Conservation (phyloP, 2,113 vertebrate genomes). For the Eira barbara region DNA sequence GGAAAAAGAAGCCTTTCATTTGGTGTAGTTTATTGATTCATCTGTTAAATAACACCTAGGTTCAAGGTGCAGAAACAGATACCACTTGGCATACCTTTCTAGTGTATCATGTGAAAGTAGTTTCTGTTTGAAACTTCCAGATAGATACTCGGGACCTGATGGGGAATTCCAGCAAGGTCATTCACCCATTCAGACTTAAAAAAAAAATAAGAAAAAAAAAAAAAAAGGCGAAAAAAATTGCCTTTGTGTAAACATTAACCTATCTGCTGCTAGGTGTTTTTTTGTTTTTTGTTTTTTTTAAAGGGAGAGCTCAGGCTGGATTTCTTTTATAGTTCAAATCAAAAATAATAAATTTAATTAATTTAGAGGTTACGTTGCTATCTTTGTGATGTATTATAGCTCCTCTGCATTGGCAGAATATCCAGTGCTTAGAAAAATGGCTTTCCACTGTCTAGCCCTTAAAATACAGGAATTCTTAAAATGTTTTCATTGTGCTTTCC, state of each 20-base stretch:
- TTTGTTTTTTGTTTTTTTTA: neutral
- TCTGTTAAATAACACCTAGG: neutral
- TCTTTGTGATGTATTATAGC: neutral
- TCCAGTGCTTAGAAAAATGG: neutral
- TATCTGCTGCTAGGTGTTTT: neutral
- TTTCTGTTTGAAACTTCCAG: conserved; percentile 63
- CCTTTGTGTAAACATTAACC: conserved; percentile 68
- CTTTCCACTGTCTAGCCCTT: neutral
- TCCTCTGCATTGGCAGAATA: neutral
- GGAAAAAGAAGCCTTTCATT: neutral
- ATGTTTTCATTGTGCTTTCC: neutral
- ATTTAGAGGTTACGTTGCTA: conserved; percentile 11
- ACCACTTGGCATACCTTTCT: conserved; percentile 39
- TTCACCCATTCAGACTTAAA: conserved; percentile 35
- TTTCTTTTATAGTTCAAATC: conserved; percentile 23
- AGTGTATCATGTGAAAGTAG: conserved; percentile 49
- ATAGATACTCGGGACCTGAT: conserved; percentile 47
- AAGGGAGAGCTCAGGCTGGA: neutral
- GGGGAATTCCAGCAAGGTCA: conserved; percentile 75
- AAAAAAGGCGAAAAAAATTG: neutral
- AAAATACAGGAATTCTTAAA: conserved; percentile 43
- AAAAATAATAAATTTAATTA: conserved; percentile 43
- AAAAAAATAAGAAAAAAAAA: neutral
- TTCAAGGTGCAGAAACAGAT: conserved; percentile 46
- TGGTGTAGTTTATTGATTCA: conserved; percentile 26